Evolutionary conservation across 2,888 invertebrate species (phyloP), one percentile per base, ranked within the genome.

Genomic region (Pseudanteris insignis): DNA sequence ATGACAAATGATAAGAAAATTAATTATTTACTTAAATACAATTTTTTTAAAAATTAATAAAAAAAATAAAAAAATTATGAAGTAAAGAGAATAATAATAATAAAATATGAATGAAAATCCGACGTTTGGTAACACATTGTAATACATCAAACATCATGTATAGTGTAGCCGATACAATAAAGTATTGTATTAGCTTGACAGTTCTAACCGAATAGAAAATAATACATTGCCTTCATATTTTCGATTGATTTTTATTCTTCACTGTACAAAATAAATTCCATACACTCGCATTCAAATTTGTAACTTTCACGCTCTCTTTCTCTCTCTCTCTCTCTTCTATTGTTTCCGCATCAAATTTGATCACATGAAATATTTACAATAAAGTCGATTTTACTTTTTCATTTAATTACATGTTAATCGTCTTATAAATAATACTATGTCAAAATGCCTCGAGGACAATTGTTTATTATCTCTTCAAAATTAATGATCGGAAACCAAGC

Each of bases 251-350:
- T 51, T 61, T 50, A 54, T 61, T 58, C 28, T 44, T 51, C 51
- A 62, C 57, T 62, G 62, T 62, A 62, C 62, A 62, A 62, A 62
- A 62, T 62, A 57, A 62, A 57, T 57, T 57, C n/a, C 51, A 57
- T 47, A n/a, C 40, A 43, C 14, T 38, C 37, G 2, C 44, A 38
- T 10, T 13, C 41, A n/a, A 33, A 28, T 14, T 28, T 46, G n/a
- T n/a, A n/a, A n/a, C n/a, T n/a, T n/a, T n/a, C n/a, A n/a, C 21
- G 2, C 29, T 14, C 10, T 26, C 9, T 30, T 12, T 37, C 12
- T 10, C 37, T 11, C 4, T 9, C 28, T 11, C 29, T n/a, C 21
- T 34, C 38, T 30, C 32, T 28, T 9, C 14, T 28, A 15, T 37
- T 34, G 33, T 38, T 41, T 33, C 44, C 29, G 34, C 50, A n/a